Conservation (phyloP, 2,797 vertebrate species). For the Onychomys torridus region DNA sequence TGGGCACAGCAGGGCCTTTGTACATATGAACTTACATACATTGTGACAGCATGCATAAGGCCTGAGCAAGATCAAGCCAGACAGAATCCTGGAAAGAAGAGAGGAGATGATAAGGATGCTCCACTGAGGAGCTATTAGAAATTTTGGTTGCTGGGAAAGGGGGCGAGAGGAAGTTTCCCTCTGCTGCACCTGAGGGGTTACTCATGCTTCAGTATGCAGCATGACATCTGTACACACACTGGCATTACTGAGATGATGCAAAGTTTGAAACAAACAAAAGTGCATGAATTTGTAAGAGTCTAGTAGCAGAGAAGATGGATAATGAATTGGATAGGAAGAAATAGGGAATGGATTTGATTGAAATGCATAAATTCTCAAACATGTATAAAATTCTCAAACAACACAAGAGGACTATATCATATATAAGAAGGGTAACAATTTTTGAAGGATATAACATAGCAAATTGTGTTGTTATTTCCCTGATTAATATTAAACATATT, state of each 20-base stretch:
- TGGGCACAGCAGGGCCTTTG: neutral
- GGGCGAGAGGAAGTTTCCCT: neutral
- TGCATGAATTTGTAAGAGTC: neutral
- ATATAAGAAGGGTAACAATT: neutral
- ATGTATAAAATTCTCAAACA: neutral
- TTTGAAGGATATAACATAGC: neutral
- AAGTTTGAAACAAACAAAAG: neutral
- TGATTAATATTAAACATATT: neutral
- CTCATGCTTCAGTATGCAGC: neutral
- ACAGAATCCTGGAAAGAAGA: no score
- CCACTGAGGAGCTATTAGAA: neutral
- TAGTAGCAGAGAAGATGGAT: neutral
- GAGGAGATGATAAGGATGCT: neutral
- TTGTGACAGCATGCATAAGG: neutral
- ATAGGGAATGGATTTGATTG: neutral
- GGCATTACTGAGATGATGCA: neutral
- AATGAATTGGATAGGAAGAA: neutral
- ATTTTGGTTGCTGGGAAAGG: neutral
- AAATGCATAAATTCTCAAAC: neutral
- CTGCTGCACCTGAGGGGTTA: neutral
- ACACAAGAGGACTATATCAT: neutral
- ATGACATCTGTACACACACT: neutral
- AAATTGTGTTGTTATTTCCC: neutral
- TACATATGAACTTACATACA: neutral
- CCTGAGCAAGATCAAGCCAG: neutral